These are phyloP conservation scores for Pterostichus madidus DNA, from an alignment of 2,888 invertebrate genomes.

Conservation along the genomic window DNA sequence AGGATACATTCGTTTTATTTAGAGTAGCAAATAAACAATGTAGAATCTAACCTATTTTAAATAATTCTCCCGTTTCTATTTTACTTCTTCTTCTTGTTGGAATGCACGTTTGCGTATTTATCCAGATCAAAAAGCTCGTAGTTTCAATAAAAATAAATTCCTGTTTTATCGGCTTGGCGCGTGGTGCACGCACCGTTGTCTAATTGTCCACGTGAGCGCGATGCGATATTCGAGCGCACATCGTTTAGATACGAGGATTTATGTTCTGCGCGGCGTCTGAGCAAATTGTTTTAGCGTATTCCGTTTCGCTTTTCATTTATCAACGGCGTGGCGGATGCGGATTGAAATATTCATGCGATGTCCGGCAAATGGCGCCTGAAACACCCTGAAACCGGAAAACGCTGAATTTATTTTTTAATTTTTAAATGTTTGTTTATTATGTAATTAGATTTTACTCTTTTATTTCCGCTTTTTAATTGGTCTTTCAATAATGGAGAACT, in stretches of 20 bases:
- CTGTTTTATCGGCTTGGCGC: neutral
- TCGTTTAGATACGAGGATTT: conserved; percentile 40
- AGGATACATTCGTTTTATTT: too few relatives aligned
- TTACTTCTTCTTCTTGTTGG: too few relatives aligned
- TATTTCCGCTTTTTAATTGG: conserved; percentile 40
- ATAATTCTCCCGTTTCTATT: too few relatives aligned
- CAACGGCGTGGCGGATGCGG: conserved; percentile 38
- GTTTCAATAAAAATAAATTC: neutral
- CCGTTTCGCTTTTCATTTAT: conserved; percentile 57
- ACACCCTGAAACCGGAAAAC: conserved; percentile 14
- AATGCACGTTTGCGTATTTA: too few relatives aligned
- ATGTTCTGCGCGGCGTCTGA: conserved; percentile 24
- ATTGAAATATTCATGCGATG: conserved; percentile 54
- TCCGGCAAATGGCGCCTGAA: conserved; percentile 51
- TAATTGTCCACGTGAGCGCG: neutral
- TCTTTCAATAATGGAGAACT: too few relatives aligned
- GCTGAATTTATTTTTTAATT: conserved; percentile 30
- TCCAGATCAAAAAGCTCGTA: too few relatives aligned
- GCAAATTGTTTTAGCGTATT: conserved; percentile 61
- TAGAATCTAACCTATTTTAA: too few relatives aligned
- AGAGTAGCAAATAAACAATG: too few relatives aligned
- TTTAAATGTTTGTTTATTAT: conserved; percentile 49
- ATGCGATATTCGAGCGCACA: neutral
- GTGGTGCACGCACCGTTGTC: neutral
- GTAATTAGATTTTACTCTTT: conserved; percentile 46